Evolutionary conservation across 2,113 vertebrate genomes (phyloP), one percentile per base, ranked within the genome.

Genomic region (Panurus biarmicus): DNA sequence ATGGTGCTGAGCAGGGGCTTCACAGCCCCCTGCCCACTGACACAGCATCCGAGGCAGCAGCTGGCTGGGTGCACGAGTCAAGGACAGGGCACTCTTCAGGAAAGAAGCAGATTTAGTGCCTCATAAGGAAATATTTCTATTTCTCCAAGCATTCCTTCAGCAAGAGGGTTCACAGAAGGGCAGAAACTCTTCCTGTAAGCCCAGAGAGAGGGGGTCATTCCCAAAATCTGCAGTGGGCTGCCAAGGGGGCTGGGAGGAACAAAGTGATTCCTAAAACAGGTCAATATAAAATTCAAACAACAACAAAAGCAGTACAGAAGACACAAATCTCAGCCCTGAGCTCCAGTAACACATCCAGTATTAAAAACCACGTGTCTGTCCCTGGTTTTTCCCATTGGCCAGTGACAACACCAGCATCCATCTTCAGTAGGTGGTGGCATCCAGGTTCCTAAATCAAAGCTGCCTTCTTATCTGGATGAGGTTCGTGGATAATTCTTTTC

Each of bases 11-110:
- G 76, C 86, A n/a, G 86, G 0, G 1, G 18, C 9, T 26, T 21
- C 28, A 16, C 31, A 33, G 8, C 72, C 22, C 50, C 60, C 42
- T 66, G 72, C 21, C 85, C 82, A n/a, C 31, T 2, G 24, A 7
- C 54, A 7, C 54, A 2, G 40, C 7, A 0, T 1, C 36, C 10
- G 16, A 5, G 2, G 53, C 51, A 36, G 44, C 82, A 15, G 45
- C 78, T 54, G 9, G 7, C 20, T 1, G 28, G 0, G 29, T 23
- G 35, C 25, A 14, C 0, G 1, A 50, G 76, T 5, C 94, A 91
- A 84, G 93, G 89, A 31, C 80, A n/a, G 44, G 54, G 51, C 67
- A 24, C 16, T 3, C 40, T 19, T 40, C 2, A 12, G 38, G 42
- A 60, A 42, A 73, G 56, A 1, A 25, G 85, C 10, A 44, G 65